Percentiles rank a stretch among this genome's conserved stretches.
Conservation (phyloP, 1,140 invertebrate species). For the Laupala kohalensis region DNA sequence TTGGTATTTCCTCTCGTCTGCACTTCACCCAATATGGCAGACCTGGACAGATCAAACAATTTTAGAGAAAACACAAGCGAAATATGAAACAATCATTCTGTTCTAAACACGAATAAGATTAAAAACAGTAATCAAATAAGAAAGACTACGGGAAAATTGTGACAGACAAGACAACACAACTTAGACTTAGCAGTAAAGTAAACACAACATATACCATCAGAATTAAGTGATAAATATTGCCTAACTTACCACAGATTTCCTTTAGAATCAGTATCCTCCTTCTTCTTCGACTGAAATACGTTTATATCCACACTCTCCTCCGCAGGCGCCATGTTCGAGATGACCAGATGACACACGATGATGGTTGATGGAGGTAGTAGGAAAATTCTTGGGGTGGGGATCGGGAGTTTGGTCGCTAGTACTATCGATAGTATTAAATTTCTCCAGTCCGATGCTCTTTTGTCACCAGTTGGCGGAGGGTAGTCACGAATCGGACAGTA, state of each 20-base stretch:
- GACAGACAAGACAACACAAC: background rate
- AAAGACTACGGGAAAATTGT: background rate
- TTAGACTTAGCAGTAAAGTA: background rate
- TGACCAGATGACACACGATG: too few relatives aligned
- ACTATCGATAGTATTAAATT: too few relatives aligned
- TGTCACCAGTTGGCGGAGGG: too few relatives aligned
- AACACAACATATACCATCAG: constrained; percentile 23
- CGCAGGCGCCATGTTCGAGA: constrained; percentile 16
- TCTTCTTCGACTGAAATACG: constrained; percentile 47
- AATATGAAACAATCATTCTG: background rate
- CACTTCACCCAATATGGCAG: constrained; percentile 83
- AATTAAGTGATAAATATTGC: constrained; percentile 28
- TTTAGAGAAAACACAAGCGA: background rate
- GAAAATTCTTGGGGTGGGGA: too few relatives aligned
- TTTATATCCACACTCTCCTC: constrained; percentile 28
- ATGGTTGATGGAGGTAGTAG: too few relatives aligned
- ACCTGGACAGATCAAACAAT: constrained; percentile 47
- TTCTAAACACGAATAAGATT: background rate
- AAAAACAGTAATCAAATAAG: background rate
- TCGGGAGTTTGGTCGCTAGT: too few relatives aligned
- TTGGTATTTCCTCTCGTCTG: constrained; percentile 88
- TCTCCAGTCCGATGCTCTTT: too few relatives aligned
- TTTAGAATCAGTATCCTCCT: constrained; percentile 42
- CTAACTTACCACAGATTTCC: constrained; percentile 48
- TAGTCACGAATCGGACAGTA: too few relatives aligned